Percentiles rank a stretch among this genome's conserved stretches.
Evolutionary conservation across 2,113 vertebrate genomes (phyloP).

Genomic region (Hippopotamus amphibius): DNA sequence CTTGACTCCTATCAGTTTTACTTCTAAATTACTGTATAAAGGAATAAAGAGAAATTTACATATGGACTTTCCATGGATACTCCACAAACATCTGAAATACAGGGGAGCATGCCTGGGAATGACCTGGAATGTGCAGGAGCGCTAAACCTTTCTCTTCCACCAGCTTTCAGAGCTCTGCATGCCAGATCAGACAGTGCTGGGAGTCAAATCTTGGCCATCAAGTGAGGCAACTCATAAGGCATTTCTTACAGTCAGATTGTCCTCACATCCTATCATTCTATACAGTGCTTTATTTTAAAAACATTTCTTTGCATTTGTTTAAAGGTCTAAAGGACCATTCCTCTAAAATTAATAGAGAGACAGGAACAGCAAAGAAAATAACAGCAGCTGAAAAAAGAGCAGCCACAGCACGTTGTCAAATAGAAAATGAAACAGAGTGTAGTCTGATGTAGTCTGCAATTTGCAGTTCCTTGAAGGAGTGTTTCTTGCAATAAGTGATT

Average conservation of each 20-base stretch:
- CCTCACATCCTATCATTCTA: not conserved
- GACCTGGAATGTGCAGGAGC: not conserved
- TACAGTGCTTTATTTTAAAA: slow-evolving; percentile 34
- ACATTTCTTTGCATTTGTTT: slow-evolving; percentile 57
- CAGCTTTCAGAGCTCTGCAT: not conserved
- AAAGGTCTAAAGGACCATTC: not conserved
- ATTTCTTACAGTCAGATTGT: slow-evolving; percentile 16
- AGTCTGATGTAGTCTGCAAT: not conserved
- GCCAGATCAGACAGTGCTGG: not conserved
- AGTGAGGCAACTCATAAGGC: not conserved
- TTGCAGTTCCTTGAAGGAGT: slow-evolving; percentile 62
- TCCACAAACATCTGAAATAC: not conserved
- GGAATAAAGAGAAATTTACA: not conserved
- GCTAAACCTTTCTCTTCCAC: not conserved
- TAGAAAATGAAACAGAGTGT: slow-evolving; percentile 20
- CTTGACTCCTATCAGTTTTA: slow-evolving; percentile 13
- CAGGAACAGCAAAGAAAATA: slow-evolving; percentile 33
- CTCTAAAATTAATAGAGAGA: slow-evolving; percentile 42
- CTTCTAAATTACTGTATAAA: not conserved
- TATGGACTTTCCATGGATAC: not conserved
- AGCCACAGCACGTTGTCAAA: slow-evolving; percentile 29
- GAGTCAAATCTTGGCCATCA: slow-evolving; percentile 42
- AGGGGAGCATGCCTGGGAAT: not conserved
- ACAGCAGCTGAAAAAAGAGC: not conserved
- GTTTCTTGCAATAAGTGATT: slow-evolving; percentile 38